phyloP scores from a whole-genome alignment of 2,797 vertebrate genomes.

The Vireo griseus region DNA sequence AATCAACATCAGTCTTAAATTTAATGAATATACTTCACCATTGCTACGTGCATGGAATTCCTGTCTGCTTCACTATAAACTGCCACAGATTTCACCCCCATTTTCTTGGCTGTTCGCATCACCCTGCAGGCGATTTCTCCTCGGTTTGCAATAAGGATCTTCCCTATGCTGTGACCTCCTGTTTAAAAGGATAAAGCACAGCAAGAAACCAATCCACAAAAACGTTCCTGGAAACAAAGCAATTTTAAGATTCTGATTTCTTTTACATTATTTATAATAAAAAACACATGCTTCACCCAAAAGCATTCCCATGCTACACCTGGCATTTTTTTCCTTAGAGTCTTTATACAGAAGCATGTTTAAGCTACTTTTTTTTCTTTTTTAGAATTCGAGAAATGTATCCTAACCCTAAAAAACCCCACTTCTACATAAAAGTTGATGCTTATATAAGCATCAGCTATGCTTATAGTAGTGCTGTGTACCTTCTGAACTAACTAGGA shows the following conservation, averaged over 20 bases:
- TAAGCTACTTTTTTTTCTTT: not conserved
- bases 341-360: not conserved
- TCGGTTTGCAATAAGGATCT: slow-evolving; percentile 92
- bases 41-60: slow-evolving; percentile 91
- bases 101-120: slow-evolving; percentile 92
- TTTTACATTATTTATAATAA: not conserved
- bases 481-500: not conserved
- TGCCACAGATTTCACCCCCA: slow-evolving; percentile 92
- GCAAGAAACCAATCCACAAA: not conserved
- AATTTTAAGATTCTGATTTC: not conserved
- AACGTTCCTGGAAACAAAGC: not conserved
- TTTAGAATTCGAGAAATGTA: not conserved
- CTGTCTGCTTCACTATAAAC: slow-evolving; percentile 95
- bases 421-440: not conserved
- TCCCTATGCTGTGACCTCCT: slow-evolving; percentile 82
- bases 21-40: slow-evolving; percentile 78
- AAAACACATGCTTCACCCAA: not conserved
- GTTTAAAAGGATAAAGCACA: slow-evolving; percentile 43
- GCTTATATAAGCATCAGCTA: not conserved
- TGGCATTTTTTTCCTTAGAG: not conserved
- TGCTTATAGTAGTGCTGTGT: not conserved
- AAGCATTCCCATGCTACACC: not conserved
- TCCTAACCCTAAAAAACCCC: not conserved
- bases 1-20: not conserved
- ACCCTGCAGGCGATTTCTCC: slow-evolving; percentile 97